phyloP scores from a whole-genome alignment of 1,140 invertebrate genomes.

The Apis dorsata region DNA sequence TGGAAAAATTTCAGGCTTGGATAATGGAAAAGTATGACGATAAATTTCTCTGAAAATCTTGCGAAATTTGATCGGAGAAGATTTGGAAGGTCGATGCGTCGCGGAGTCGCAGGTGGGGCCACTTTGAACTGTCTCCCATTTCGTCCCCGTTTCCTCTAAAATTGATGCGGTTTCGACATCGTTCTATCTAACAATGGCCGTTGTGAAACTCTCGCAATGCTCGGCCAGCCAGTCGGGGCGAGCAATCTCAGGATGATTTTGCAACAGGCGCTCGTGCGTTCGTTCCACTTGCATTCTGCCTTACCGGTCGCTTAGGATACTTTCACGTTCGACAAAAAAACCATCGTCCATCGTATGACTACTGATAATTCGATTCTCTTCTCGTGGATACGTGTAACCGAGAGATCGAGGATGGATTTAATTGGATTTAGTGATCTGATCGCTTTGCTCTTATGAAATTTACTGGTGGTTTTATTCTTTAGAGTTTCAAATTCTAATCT shows the following conservation, averaged over 20 bases:
- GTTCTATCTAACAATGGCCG: slow-evolving; percentile 71
- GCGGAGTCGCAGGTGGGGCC: slow-evolving; percentile 21
- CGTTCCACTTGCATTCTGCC: slow-evolving; percentile 72
- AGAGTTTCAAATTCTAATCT: no score
- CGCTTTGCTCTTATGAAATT: no score
- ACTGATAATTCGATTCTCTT: slow-evolving; percentile 19
- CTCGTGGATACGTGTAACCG: no score
- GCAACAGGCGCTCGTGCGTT: slow-evolving; percentile 67
- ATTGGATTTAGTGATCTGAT: no score
- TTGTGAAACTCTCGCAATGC: slow-evolving; percentile 69
- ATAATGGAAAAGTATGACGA: neutral
- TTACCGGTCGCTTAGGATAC: slow-evolving; percentile 61
- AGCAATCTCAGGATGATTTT: slow-evolving; percentile 71
- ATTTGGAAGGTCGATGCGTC: slow-evolving; percentile 29
- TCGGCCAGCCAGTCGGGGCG: slow-evolving; percentile 44
- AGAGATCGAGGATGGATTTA: no score
- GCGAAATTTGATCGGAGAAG: neutral
- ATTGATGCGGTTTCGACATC: slow-evolving; percentile 72
- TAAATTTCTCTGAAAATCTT: neutral
- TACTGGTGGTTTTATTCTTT: no score
- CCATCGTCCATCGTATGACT: neutral
- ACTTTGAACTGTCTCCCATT: slow-evolving; percentile 22
- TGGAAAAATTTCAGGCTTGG: neutral
- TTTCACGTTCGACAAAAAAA: slow-evolving; percentile 68
- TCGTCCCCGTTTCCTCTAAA: slow-evolving; percentile 64